These are phyloP conservation scores for Dinocampus coccinellae DNA, from an alignment of 2,888 invertebrate genomes.

Conservation along the genomic window DNA sequence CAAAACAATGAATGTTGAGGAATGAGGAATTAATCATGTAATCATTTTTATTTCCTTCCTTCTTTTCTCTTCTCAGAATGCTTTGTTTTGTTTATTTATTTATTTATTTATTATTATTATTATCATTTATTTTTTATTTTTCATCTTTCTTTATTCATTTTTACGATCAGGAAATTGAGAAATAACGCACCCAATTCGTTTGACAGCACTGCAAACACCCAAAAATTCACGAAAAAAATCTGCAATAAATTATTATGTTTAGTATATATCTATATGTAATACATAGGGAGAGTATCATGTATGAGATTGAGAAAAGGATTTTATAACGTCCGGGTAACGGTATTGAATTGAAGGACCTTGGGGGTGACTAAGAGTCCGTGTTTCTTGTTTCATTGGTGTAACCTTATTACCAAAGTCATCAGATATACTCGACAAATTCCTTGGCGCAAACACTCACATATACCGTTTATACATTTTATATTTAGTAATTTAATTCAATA, in stretches of 20 bases:
- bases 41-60: not conserved
- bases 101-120: no score
- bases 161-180: no score
- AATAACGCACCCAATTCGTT: no score
- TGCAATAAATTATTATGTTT: conserved; percentile 14
- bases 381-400: not conserved
- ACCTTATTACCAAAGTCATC: conserved; percentile 6
- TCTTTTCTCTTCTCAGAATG: not conserved
- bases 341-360: conserved; percentile 29
- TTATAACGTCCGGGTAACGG: conserved; percentile 31
- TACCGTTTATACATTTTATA: not conserved
- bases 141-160: not conserved
- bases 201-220: not conserved
- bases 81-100: no score
- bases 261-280: not conserved
- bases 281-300: conserved; percentile 25
- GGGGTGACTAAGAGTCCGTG: conserved; percentile 29
- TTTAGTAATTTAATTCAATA: not conserved
- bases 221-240: not conserved
- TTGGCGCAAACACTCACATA: not conserved
- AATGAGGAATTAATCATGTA: conserved; percentile 21
- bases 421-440: not conserved
- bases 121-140: not conserved
- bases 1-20: conserved; percentile 15
- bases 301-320: conserved; percentile 9